Conservation (phyloP, 2,888 invertebrate genomes). For the Globia sparganii region DNA sequence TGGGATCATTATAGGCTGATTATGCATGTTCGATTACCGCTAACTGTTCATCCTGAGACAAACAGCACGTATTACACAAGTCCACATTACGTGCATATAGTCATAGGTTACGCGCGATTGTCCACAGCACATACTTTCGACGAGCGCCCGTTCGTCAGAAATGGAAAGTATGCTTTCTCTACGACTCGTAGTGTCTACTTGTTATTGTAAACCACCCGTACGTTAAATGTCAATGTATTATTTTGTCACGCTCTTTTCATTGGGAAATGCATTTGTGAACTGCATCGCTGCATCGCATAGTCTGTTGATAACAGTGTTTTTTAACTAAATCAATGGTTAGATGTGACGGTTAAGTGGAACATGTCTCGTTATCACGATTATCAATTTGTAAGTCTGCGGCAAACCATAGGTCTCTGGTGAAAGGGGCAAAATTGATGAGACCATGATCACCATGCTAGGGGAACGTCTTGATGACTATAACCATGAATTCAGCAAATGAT, state of each 20-base stretch:
- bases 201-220: slow-evolving; percentile 19
- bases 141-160: slow-evolving; percentile 39
- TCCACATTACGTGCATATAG: slow-evolving; percentile 45
- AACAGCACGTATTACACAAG: slow-evolving; percentile 47
- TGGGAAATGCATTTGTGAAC: slow-evolving; percentile 3
- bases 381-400: background rate
- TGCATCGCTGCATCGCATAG: background rate
- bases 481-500: too few species aligned
- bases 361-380: background rate
- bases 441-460: background rate
- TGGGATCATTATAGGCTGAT: background rate
- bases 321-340: slow-evolving; percentile 2
- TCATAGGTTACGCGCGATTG: slow-evolving; percentile 49
- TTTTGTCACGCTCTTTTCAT: slow-evolving; percentile 41
- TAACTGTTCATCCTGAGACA: slow-evolving; percentile 24
- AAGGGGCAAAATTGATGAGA: background rate
- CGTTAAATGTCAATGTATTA: slow-evolving; percentile 46
- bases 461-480: background rate
- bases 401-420: background rate
- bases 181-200: slow-evolving; percentile 19
- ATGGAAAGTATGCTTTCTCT: slow-evolving; percentile 69
- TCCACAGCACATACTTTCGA: slow-evolving; percentile 53
- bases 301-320: slow-evolving; percentile 9
- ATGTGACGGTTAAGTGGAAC: background rate
- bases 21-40: background rate